Percentiles rank a stretch among this genome's conserved stretches.
phyloP scores from a whole-genome alignment of 2,888 invertebrate genomes.

The Pseudococcus longispinus region DNA sequence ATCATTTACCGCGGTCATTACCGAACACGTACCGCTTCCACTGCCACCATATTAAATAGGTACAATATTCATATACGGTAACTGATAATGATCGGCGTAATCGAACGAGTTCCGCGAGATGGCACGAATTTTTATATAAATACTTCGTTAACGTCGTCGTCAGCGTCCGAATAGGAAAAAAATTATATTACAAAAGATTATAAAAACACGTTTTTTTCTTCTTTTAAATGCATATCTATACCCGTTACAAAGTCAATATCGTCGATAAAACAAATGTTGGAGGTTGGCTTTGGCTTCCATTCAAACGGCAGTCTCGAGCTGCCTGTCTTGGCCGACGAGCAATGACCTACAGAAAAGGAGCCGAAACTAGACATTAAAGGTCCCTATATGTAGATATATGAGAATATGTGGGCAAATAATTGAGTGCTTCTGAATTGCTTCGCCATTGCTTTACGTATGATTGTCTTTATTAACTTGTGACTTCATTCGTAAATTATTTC shows the following conservation, averaged over 20 bases:
- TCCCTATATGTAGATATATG: background rate
- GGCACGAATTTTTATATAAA: background rate
- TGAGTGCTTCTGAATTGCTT: background rate
- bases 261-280: conserved; percentile 27
- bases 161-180: background rate
- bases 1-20: conserved; percentile 32
- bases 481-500: background rate
- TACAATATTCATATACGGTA: conserved; percentile 41
- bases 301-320: background rate
- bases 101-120: conserved; percentile 21
- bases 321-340: background rate
- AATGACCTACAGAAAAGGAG: background rate
- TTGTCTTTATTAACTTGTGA: background rate
- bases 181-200: conserved; percentile 42
- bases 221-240: background rate
- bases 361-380: background rate
- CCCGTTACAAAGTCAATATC: conserved; percentile 29
- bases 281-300: background rate
- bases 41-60: background rate
- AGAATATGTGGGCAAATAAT: conserved; percentile 28
- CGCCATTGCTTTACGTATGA: background rate
- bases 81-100: conserved; percentile 29
- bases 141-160: conserved; percentile 29
- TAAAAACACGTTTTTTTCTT: conserved; percentile 32
- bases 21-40: background rate